Percentiles rank a stretch among this genome's conserved stretches.
Conservation (phyloP, 2,797 vertebrate genomes). For the Buphagus erythrorhynchus region DNA sequence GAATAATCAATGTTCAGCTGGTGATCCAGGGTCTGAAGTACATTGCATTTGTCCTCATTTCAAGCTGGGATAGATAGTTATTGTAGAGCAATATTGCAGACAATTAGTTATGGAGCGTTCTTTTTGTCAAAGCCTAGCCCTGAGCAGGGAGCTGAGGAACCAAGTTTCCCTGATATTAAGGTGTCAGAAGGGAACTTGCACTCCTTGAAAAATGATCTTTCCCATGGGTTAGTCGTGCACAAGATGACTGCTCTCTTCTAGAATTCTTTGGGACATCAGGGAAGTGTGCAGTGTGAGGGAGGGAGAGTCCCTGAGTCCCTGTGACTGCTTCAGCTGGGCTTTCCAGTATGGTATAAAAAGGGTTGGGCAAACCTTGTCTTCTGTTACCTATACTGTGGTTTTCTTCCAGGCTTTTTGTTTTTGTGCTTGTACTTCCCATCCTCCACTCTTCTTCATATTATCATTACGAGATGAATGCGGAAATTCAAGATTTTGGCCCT, state of each 20-base stretch:
- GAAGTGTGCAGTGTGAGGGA: neutral
- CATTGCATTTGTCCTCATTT: neutral
- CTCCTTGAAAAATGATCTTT: neutral
- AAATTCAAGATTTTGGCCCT: neutral
- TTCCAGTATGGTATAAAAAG: neutral
- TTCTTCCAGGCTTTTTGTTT: neutral
- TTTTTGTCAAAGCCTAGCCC: neutral
- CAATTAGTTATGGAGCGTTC: rapidly evolving
- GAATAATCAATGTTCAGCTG: neutral
- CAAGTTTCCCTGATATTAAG: neutral
- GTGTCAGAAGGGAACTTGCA: neutral
- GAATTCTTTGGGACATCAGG: neutral
- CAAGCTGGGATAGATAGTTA: neutral
- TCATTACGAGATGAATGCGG: neutral
- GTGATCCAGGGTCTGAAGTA: neutral
- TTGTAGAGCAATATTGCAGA: neutral
- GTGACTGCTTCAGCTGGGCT: neutral
- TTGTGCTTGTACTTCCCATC: neutral
- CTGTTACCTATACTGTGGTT: neutral
- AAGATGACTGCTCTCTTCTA: neutral
- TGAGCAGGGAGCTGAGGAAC: neutral
- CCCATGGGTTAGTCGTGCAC: neutral
- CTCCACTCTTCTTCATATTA: neutral
- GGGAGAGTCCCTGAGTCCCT: neutral
- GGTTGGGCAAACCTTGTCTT: neutral